These are phyloP conservation scores for Temnothorax unifasciatus DNA, from an alignment of 2,888 invertebrate genomes.

Conservation along the genomic window DNA sequence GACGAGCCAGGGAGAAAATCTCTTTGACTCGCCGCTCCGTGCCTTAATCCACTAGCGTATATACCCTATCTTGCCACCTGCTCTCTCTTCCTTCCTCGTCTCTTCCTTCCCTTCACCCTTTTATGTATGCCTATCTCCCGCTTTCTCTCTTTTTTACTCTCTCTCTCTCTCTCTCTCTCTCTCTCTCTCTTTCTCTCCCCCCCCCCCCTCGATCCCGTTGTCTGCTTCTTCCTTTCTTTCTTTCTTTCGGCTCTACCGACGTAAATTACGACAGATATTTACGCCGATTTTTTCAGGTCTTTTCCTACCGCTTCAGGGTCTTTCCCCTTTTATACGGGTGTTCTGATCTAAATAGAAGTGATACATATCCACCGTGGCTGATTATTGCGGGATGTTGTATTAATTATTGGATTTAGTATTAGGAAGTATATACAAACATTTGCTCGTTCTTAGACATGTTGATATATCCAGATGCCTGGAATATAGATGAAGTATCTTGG, in stretches of 20 bases:
- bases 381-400: conserved; percentile 31
- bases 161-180: neutral
- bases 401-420: conserved; percentile 26
- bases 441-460: neutral
- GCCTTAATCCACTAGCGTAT: conserved; percentile 82
- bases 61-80: conserved; percentile 84
- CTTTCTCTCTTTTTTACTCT: conserved; percentile 30
- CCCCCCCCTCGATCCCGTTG: conserved; percentile 1
- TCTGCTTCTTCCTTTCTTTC: conserved; percentile 16
- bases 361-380: conserved; percentile 8
- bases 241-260: conserved; percentile 57
- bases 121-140: conserved; percentile 19
- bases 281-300: conserved; percentile 44
- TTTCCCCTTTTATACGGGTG: conserved; percentile 36
- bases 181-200: conserved; percentile 28
- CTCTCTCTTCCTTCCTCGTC: conserved; percentile 77
- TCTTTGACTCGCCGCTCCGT: conserved; percentile 85
- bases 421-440: neutral
- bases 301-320: conserved; percentile 19
- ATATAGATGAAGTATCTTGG: conserved; percentile 3
- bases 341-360: conserved; percentile 50
- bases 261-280: conserved; percentile 73
- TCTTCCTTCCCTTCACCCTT: conserved; percentile 33
- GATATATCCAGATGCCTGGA: neutral
- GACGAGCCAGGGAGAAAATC: conserved; percentile 83